Base-by-base conservation (phyloP, 1,140 invertebrate species). In the Scaptomyza hsui region DNA sequence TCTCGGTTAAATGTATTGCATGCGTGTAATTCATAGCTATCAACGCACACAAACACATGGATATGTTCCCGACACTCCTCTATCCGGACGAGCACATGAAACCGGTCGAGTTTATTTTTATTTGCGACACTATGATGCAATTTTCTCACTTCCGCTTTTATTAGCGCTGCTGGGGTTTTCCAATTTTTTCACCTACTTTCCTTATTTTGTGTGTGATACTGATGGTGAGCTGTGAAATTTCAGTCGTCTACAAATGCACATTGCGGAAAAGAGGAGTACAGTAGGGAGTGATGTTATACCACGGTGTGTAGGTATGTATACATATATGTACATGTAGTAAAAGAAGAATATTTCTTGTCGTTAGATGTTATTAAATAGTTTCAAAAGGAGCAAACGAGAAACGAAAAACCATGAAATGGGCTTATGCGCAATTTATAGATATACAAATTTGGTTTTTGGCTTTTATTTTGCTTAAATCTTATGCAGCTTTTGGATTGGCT, bases 81-180 rank as follows among this genome's bases (percentile, higher is more conserved):
- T 9, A 29, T 29, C 7, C 26, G 7, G 24, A 4, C 24, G 24
- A 24, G 60, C 67, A 70, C 78, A 70, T 81, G 78, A 70, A 82
- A 70, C 78, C 69, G 63, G 78, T 74, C 83, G 63, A 77, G 76
- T 85, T 85, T 85, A 85, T 79, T 85, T 85, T 85, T 85, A 83
- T 79, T 68, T 85, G 80, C 80, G 68, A 85, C 80, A 85, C 80
- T 85, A 85, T 85, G 80, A 85, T 85, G 80, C 80, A 85, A 85
- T 85, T 85, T 85, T 85, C 80, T 85, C 75, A 75, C 75, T 79
- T 83, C 80, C 76, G 68, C 63, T 76, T 78, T 64, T 62, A 60
- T 70, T 57, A 59, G 47, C 47, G 39, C 45, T 63, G 65, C 47
- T 39, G 42, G 41, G n/a, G 19, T 67, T 41, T 49, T 12, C 41